A percentile compares a stretch with the other conserved stretches of the same genome.
phyloP scores from a whole-genome alignment of 2,113 vertebrate genomes.

The Cyprinodon brontotheroides region DNA sequence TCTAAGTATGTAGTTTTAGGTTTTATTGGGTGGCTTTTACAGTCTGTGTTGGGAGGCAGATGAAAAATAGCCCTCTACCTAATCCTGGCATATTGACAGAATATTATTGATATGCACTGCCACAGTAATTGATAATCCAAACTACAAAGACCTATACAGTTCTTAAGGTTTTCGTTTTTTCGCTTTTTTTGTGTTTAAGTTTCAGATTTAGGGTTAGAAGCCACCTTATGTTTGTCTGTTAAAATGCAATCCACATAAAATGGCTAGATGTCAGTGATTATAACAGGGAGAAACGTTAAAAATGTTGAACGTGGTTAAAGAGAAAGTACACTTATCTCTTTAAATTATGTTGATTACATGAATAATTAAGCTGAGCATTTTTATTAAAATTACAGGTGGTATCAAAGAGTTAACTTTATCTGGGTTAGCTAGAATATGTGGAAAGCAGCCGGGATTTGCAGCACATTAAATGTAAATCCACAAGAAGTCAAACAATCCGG shows the following conservation, averaged over 20 bases:
- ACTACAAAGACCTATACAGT: too few relatives aligned
- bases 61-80: too few relatives aligned
- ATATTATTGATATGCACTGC: too few relatives aligned
- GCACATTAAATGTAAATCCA: neutral
- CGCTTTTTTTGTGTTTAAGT: too few relatives aligned
- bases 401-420: neutral
- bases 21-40: too few relatives aligned
- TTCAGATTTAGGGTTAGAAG: neutral
- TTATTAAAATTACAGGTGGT: neutral
- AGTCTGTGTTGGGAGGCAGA: too few relatives aligned
- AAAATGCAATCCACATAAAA: neutral
- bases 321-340: neutral
- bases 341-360: neutral
- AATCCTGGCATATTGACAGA: too few relatives aligned
- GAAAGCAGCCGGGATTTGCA: neutral
- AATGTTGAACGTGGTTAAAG: neutral
- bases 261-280: neutral
- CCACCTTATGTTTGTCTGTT: neutral
- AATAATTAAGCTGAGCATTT: too few relatives aligned
- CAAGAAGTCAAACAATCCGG: constrained; percentile 13
- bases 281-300: neutral
- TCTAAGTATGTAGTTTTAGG: too few relatives aligned
- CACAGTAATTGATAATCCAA: too few relatives aligned
- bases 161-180: neutral
- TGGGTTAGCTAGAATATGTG: neutral